These are phyloP conservation scores for Orchestia grillus DNA, from an alignment of 1,140 invertebrate species.

Conservation along the genomic window DNA sequence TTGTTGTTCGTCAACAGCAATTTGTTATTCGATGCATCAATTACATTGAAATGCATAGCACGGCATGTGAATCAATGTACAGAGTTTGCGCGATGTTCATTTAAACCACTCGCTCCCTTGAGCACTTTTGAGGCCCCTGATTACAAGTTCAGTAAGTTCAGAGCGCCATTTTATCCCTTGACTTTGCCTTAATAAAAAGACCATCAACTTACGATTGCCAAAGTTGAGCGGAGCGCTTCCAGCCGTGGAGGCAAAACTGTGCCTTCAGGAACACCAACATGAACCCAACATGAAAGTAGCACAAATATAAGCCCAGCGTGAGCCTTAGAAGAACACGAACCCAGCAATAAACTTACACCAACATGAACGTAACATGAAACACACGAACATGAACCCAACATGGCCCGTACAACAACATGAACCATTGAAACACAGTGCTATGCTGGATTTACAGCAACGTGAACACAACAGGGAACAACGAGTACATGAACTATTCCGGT, in stretches of 20 bases:
- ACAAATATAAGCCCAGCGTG: no score
- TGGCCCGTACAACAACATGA: neutral
- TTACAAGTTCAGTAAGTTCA: slow-evolving; percentile 9
- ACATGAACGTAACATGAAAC: neutral
- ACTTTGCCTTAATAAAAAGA: slow-evolving; percentile 10
- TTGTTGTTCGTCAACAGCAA: neutral
- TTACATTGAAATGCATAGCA: neutral
- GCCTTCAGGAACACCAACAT: neutral
- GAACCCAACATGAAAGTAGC: no score
- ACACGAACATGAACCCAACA: no score
- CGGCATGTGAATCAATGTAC: neutral
- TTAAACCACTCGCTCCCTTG: neutral
- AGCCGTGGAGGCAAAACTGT: neutral
- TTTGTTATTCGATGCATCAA: neutral
- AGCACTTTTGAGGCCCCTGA: slow-evolving; percentile 5
- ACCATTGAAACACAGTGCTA: neutral
- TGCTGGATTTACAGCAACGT: neutral
- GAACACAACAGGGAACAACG: no score
- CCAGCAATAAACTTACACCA: neutral
- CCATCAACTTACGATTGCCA: slow-evolving; percentile 7
- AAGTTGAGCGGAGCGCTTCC: neutral
- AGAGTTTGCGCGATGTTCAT: neutral
- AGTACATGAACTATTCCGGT: no score
- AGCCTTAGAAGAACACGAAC: neutral
- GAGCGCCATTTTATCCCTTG: slow-evolving; percentile 6